Evolutionary conservation across 2,797 vertebrate genomes (phyloP).

Genomic region (Sternotherus odoratus): DNA sequence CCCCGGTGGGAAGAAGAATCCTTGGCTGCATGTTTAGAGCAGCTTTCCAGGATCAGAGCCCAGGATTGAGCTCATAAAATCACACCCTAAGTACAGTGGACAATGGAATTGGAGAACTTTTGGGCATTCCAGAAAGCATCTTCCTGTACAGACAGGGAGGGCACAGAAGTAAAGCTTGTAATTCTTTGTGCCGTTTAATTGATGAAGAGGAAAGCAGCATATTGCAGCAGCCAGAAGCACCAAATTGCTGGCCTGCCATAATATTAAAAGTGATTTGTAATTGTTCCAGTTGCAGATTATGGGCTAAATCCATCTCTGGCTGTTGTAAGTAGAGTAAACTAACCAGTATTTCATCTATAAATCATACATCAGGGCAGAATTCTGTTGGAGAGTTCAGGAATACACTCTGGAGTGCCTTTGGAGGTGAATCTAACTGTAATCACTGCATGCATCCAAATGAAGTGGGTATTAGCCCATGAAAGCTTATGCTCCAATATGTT

Average conservation of each 20-base stretch:
- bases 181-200: not conserved
- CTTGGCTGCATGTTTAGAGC: not conserved
- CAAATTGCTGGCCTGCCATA: not conserved
- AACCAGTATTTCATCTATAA: accelerated
- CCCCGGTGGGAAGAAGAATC: not conserved
- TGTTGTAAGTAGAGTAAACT: not conserved
- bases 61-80: not conserved
- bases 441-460: too few species aligned
- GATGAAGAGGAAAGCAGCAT: not conserved
- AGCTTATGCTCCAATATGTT: too few species aligned
- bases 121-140: not conserved
- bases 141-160: not conserved
- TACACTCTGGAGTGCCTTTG: not conserved
- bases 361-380: not conserved
- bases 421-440: not conserved
- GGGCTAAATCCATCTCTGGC: not conserved
- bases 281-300: accelerated
- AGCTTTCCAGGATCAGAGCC: not conserved
- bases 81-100: not conserved
- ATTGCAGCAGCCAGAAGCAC: not conserved
- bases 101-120: not conserved
- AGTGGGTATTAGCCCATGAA: too few species aligned
- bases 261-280: not conserved
- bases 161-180: not conserved
- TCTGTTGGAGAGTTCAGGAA: not conserved